phyloP scores from a whole-genome alignment of 2,888 invertebrate genomes.

The Plusia festucae region DNA sequence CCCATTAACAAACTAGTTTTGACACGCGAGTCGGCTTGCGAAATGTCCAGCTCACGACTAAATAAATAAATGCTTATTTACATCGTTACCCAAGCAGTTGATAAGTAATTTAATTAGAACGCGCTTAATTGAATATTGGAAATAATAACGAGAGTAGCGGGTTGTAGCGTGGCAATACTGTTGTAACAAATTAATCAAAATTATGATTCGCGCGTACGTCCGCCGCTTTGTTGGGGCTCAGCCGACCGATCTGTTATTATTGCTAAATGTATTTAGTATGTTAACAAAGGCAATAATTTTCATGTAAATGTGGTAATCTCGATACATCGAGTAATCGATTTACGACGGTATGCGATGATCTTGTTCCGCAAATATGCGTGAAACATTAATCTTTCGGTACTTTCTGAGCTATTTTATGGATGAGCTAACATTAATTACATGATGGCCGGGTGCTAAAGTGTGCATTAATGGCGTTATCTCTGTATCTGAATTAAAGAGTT shows the following conservation, averaged over 20 bases:
- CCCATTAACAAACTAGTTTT: conserved; percentile 85
- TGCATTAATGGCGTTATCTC: conserved; percentile 44
- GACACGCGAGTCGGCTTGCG: conserved; percentile 84
- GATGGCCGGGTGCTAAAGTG: conserved; percentile 38
- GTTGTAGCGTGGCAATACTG: conserved; percentile 59
- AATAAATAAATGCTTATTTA: conserved; percentile 83
- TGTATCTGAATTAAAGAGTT: conserved; percentile 60
- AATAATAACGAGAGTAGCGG: conserved; percentile 68
- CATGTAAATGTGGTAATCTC: conserved; percentile 61
- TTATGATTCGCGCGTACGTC: conserved; percentile 72
- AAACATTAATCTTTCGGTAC: conserved; percentile 44
- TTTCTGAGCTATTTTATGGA: conserved; percentile 39
- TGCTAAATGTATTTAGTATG: conserved; percentile 62
- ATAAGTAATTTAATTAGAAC: conserved; percentile 85
- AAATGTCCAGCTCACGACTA: conserved; percentile 81
- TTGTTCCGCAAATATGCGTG: conserved; percentile 38
- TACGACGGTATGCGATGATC: conserved; percentile 58
- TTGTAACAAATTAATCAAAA: conserved; percentile 78
- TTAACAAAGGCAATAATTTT: conserved; percentile 73
- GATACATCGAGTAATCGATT: conserved; percentile 57
- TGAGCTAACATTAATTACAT: conserved; percentile 36
- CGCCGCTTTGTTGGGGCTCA: conserved; percentile 64
- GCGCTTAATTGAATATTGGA: conserved; percentile 80
- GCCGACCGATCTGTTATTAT: conserved; percentile 65
- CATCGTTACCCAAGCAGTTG: conserved; percentile 77